Conservation (phyloP, 2,888 invertebrate genomes). For the Brachypalpus laphriformis region DNA sequence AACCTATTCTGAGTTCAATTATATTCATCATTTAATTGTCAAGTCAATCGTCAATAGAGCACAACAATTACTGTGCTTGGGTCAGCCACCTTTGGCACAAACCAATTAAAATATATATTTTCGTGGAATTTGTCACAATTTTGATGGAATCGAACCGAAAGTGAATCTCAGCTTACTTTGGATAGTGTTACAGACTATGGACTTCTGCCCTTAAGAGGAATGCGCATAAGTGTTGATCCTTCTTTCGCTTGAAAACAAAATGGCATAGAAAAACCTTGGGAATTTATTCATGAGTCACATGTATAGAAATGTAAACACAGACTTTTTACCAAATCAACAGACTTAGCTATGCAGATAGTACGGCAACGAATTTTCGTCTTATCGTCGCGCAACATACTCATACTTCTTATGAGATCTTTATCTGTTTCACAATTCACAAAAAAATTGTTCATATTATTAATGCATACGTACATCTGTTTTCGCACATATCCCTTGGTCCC, state of each 20-base stretch:
- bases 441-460: not conserved
- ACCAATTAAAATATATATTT: not conserved
- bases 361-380: not conserved
- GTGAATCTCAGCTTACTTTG: no score
- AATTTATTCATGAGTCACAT: constrained; percentile 3
- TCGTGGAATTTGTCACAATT: not conserved
- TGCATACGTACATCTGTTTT: constrained; percentile 19
- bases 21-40: constrained; percentile 3
- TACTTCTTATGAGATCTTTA: not conserved
- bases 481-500: not conserved
- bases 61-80: not conserved
- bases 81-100: constrained; percentile 41
- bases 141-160: not conserved
- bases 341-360: not conserved
- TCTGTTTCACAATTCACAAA: not conserved
- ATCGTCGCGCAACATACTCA: not conserved
- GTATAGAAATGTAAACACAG: constrained; percentile 7
- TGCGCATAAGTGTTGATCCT: no score
- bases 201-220: not conserved
- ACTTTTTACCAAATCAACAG: not conserved
- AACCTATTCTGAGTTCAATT: constrained; percentile 28
- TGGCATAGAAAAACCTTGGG: no score
- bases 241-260: no score
- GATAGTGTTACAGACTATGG: no score
- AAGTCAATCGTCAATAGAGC: constrained; percentile 24